Evolutionary conservation across 1,140 invertebrate genomes (phyloP).

Genomic region (Formica exsecta): DNA sequence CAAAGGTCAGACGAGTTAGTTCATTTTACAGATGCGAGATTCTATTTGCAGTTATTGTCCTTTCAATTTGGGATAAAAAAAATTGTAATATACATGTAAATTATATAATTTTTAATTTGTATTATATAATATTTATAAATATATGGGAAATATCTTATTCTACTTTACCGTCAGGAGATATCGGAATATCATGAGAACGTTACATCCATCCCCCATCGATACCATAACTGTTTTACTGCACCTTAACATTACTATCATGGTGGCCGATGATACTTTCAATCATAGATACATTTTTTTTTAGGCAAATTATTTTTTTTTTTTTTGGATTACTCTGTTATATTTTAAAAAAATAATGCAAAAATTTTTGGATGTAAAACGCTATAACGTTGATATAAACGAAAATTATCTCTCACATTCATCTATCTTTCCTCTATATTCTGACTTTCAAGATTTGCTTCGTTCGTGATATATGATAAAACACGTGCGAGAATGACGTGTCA

Average conservation of each 20-base stretch:
- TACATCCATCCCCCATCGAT: conserved; percentile 37
- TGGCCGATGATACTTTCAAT: conserved; percentile 1
- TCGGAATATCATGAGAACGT: conserved; percentile 2
- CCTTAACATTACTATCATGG: conserved; percentile 6
- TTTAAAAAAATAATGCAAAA: background rate
- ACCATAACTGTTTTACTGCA: conserved; percentile 16
- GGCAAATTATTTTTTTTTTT: background rate
- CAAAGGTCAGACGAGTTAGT: conserved; percentile 3
- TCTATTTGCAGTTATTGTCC: background rate
- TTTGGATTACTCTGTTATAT: background rate
- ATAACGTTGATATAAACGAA: background rate
- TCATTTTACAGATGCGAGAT: conserved; percentile 36
- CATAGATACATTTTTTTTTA: conserved; percentile 12
- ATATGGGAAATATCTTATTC: background rate
- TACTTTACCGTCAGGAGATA: conserved; percentile 51
- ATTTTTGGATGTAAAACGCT: background rate
- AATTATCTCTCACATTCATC: background rate
- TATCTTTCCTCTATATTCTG: background rate
- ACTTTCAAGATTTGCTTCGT: conserved; percentile 28
- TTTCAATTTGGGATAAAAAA: background rate
- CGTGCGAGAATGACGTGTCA: conserved; percentile 12
- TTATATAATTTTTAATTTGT: background rate
- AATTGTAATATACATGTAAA: background rate
- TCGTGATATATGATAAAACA: conserved; percentile 38
- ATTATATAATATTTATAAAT: conserved; percentile 3